Base-by-base conservation (phyloP, 64 coral and sea anemone species). In the Actinia equina region DNA sequence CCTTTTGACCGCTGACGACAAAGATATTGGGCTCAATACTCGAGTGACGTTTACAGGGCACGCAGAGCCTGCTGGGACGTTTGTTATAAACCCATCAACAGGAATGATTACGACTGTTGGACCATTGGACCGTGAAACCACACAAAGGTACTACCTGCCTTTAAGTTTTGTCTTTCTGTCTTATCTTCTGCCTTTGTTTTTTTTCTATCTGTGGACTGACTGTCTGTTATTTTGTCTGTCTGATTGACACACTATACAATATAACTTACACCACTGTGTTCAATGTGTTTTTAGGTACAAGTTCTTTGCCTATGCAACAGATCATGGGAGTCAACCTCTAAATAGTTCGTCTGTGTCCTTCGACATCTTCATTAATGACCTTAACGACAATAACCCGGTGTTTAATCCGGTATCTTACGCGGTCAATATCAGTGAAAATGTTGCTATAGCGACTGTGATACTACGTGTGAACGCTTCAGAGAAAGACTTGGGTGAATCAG, bases 71-170 rank as follows among this genome's bases (percentile, higher is more conserved):
- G 69, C 59, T 51, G 44, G 54, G 62, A 52, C 77, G 16, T 98
- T 98, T 87, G 63, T 25, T 76, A 84, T 98, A 53, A 91, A 91
- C 79, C 90, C 77, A 11, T 46, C 69, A 6, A 98, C 89, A 45
- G 95, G 95, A 83, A 63, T 89, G 49, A 94, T 98, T 59, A 91
- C 41, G 8, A 60, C 94, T 3, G 83, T 91, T 62, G 86, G 95
- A 7, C 53, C 55, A 0, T 14, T 98, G 61, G 92, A 94, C 51
- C 88, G 89, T 55, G 92, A 98, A 84, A 84, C 80, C 46, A 63
- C 52, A 85, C 43, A 6, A 86, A 49, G 27, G 69, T 74, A 30
- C 27, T 30, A 4, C 22, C 22, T 69, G 7, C 7, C 63, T 22
- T 20, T 5, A 22, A 23, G 60, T n/a, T n/a, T n/a, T n/a, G n/a